Percentiles rank a stretch among this genome's conserved stretches.
Evolutionary conservation across 2,888 invertebrate genomes (phyloP).

Genomic region (Sarcophaga rosellei): DNA sequence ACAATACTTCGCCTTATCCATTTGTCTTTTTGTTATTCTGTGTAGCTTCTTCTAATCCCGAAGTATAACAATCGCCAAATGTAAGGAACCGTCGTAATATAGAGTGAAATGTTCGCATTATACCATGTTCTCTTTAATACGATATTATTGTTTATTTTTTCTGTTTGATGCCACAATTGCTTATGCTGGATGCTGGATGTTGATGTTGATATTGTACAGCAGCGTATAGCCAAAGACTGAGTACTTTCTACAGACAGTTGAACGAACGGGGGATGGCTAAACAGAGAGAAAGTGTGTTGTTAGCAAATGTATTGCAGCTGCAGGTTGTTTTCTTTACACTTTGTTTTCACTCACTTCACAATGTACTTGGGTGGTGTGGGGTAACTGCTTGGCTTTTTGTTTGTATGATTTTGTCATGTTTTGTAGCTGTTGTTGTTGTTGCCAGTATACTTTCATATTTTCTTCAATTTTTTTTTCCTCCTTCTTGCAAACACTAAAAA

Average conservation of each 20-base stretch:
- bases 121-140: conserved; percentile 45
- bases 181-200: conserved; percentile 7
- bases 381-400: conserved; percentile 25
- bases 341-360: conserved; percentile 26
- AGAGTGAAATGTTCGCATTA: conserved; percentile 16
- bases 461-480: conserved; percentile 32
- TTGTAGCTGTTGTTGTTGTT: neutral
- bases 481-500: conserved; percentile 43
- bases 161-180: conserved; percentile 49
- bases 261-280: too few relatives aligned
- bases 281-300: conserved; percentile 4
- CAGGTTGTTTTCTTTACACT: conserved; percentile 62
- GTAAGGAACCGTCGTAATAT: conserved; percentile 22
- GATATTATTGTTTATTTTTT: conserved; percentile 53
- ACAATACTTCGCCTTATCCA: neutral
- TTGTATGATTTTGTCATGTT: conserved; percentile 32
- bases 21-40: neutral
- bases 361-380: conserved; percentile 12
- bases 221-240: too few relatives aligned
- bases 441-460: neutral
- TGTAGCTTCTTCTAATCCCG: conserved; percentile 24
- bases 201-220: conserved; percentile 4
- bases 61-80: conserved; percentile 37
- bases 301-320: conserved; percentile 53
- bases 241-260: too few relatives aligned